phyloP scores from a whole-genome alignment of 2,113 vertebrate species.

The Sturnus vulgaris region DNA sequence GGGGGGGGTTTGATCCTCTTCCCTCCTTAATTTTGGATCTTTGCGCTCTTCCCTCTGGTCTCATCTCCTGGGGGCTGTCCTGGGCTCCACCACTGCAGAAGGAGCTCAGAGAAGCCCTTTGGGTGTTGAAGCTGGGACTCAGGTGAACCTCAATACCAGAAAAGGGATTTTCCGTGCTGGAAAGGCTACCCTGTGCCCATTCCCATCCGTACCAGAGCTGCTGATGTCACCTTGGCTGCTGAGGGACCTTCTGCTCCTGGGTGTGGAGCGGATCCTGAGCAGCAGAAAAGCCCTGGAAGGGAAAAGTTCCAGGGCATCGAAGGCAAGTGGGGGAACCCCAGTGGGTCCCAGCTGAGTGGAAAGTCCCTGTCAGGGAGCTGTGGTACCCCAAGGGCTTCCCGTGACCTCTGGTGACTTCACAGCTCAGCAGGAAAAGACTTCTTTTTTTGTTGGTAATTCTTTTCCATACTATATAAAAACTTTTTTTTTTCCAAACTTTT shows the following conservation, averaged over 20 bases:
- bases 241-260: neutral
- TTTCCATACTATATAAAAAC: neutral
- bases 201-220: neutral
- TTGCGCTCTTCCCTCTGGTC: neutral
- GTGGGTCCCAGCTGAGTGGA: neutral
- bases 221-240: neutral
- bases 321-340: neutral
- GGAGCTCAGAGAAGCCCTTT: neutral
- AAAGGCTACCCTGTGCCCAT: neutral
- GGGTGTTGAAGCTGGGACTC: neutral
- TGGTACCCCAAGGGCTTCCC: neutral
- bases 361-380: neutral
- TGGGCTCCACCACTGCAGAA: neutral
- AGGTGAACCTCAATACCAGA: neutral
- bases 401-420: rapidly evolving
- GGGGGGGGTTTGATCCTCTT: neutral
- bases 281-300: neutral
- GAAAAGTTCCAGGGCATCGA: neutral
- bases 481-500: neutral
- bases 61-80: neutral
- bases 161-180: neutral
- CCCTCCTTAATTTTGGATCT: neutral
- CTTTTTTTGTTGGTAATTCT: neutral
- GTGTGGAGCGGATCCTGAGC: neutral
- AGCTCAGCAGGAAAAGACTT: neutral